Evolutionary conservation across 2,797 vertebrate genomes (phyloP), one percentile per base, ranked within the genome.

Genomic region (Pangasius krempfi): DNA sequence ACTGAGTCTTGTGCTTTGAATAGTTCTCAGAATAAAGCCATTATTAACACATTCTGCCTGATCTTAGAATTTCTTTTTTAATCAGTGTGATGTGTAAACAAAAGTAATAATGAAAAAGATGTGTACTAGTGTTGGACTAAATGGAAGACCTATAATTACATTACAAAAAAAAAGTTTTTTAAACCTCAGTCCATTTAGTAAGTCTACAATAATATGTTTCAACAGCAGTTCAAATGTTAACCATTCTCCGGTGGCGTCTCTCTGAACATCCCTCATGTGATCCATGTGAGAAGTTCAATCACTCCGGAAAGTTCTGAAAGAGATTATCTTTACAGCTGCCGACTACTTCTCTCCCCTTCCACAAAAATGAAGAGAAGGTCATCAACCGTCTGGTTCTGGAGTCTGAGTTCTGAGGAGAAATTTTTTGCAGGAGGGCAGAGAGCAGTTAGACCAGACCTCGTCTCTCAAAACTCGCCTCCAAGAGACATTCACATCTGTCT

Each of bases 401-500:
- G 75, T 91, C 88, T 47, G 33, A 84, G 80, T 81, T 84, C 87
- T 72, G 47, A 89, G 81, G 81, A 66, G 62, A 54, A 52, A 8
- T 68, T 73, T 90, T 89, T 85, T 87, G 88, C 68, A 85, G 84
- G 79, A 70, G 80, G 85, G 62, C 84, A 83, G 84, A 88, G 88
- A 88, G 86, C 75, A 87, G 60, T 64, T 20, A 30, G 60, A 50
- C 40, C 40, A 73, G 73, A 84, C 86, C 80, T 90, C 83, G 56
- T 54, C 64, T 52, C 72, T 89, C 22, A 50, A 86, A 72, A 80
- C 79, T 92, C 92, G 90, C 93, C 90, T 87, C 60, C n/a, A 82
- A 83, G 85, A 92, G 90, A 91, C 85, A 83, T 94, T 94, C 92
- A 94, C 94, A 94, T 93, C 91, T 93, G 94, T 91, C 89, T 86